Evolutionary conservation across 2,797 vertebrate species (phyloP).

Genomic region (Buphagus erythrorhynchus): DNA sequence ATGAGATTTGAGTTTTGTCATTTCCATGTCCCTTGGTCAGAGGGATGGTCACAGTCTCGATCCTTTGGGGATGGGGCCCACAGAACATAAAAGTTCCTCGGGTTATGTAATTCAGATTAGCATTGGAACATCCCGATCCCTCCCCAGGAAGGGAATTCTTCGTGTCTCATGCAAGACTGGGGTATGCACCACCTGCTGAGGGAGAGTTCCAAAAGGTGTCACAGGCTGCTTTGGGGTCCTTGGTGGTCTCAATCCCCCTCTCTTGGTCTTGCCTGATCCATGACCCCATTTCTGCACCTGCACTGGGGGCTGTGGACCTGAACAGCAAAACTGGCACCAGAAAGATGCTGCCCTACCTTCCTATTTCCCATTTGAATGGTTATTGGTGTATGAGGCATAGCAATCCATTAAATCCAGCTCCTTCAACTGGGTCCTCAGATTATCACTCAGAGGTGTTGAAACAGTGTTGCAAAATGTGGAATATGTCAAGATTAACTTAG

Average conservation of each 20-base stretch:
- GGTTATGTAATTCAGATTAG: not conserved
- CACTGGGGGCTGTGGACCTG: not conserved
- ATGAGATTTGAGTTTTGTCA: not conserved
- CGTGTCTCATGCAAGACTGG: not conserved
- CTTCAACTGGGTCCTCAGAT: not conserved
- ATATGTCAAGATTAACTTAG: not conserved
- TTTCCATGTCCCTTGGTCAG: accelerated
- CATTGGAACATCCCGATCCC: not conserved
- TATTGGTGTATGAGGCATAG: not conserved
- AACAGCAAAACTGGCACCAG: not conserved
- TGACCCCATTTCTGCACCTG: not conserved
- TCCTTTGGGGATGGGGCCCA: not conserved
- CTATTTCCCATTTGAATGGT: not conserved
- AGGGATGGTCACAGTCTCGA: not conserved
- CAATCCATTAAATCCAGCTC: not conserved
- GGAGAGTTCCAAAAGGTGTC: not conserved
- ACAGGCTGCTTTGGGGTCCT: accelerated
- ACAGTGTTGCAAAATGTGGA: not conserved
- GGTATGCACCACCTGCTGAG: not conserved
- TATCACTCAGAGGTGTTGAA: not conserved
- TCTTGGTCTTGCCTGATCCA: not conserved
- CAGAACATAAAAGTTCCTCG: accelerated
- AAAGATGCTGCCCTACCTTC: not conserved
- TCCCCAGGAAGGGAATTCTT: not conserved
- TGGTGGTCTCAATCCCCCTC: not conserved